Conservation (phyloP, 2,888 invertebrate species). For the Augiades crinisus region DNA sequence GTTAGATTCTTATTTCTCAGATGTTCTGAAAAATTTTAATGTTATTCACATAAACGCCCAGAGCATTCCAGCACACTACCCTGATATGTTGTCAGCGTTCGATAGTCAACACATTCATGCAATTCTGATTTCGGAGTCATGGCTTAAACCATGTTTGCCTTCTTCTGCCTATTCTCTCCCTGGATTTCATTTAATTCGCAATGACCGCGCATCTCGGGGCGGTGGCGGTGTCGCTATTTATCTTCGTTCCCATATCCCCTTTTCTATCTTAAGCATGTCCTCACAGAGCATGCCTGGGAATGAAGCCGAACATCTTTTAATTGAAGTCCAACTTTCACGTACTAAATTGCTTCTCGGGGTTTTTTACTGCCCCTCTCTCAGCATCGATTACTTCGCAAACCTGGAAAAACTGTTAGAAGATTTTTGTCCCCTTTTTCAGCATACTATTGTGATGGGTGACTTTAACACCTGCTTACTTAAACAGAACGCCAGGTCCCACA, state of each 20-base stretch:
- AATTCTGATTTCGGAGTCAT: neutral
- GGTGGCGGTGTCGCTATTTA: too few relatives aligned
- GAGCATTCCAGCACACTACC: too few relatives aligned
- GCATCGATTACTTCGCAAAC: neutral
- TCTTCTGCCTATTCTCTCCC: neutral
- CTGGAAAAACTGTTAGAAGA: neutral
- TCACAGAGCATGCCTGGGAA: neutral
- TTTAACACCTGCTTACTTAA: conserved; percentile 27
- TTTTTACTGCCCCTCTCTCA: neutral
- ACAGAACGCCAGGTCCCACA: conserved; percentile 4
- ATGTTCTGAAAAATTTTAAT: conserved; percentile 9
- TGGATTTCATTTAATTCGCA: neutral
- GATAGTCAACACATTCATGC: neutral
- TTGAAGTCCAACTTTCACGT: neutral
- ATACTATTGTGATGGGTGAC: too few relatives aligned
- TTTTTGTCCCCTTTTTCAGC: neutral
- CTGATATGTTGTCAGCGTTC: conserved; percentile 1
- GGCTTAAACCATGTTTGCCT: neutral
- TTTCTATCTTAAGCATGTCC: too few relatives aligned
- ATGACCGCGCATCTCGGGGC: neutral
- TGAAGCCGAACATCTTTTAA: conserved; percentile 2
- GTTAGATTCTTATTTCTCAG: neutral
- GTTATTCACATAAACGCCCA: too few relatives aligned
- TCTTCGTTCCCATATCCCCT: too few relatives aligned
- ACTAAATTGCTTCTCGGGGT: conserved; percentile 5